Evolutionary conservation across 2,113 vertebrate genomes (phyloP), one percentile per base, ranked within the genome.

Genomic region (Campylorhamphus procurvoides): DNA sequence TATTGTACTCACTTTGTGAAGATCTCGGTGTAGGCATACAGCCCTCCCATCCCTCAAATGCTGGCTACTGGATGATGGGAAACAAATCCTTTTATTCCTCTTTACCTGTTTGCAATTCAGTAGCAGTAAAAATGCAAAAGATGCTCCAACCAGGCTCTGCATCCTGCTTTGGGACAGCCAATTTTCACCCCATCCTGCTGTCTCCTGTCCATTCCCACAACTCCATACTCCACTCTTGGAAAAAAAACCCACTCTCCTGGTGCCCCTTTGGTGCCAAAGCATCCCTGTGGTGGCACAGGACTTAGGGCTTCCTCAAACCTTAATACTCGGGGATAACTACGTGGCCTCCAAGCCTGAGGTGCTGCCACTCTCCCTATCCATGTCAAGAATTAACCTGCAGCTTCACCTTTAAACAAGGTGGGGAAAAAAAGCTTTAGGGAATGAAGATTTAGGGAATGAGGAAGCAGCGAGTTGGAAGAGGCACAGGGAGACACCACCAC

Each of bases 271-370:
- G 55, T 16, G 10, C 86, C 60, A 33, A 28, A 25, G n/a, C 37
- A 37, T 5, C 64, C 37, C 42, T 3, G 5, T 20, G 58, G 39
- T 25, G 33, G 25, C 52, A n/a, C 13, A 67, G n/a, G 28, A 46
- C 15, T 35, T 33, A 0, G 3, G n/a, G 28, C 60, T 71, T n/a
- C 69, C 28, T 46, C 60, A 24, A 19, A 19, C 20, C 42, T 42
- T 25, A 8, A 22, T 0, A 11, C 22, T 25, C 18, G 14, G 56
- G 37, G 40, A 7, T 0, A 1, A 81, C 19, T 4, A 5, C 0
- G 0, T 10, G 37, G 44, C 24, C 47, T 39, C 47, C 52, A 10
- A 0, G 0, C 28, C 40, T 7, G 50, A 49, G 42, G 58, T 42
- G 16, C 25, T 13, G 59, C 79, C 23, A 11, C 20, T 40, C 59